Percentiles rank a stretch among this genome's conserved stretches.
Conservation (phyloP, 2,888 invertebrate genomes). For the Amphimallon solstitiale region DNA sequence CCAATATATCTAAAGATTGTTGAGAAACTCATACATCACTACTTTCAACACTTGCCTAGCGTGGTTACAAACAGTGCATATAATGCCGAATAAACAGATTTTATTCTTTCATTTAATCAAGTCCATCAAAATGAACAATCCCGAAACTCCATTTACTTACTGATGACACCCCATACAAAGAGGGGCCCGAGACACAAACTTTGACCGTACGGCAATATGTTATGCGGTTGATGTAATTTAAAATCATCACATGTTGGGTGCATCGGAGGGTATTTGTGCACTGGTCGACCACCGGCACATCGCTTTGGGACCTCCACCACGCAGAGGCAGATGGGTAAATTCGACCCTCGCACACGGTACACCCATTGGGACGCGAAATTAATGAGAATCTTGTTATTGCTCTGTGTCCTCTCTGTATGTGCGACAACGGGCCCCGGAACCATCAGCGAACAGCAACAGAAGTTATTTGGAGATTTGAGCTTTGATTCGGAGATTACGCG, state of each 20-base stretch:
- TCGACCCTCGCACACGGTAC: constrained; percentile 44
- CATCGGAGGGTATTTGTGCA: constrained; percentile 19
- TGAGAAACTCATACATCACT: no score
- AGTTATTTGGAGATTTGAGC: constrained; percentile 53
- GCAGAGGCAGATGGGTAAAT: constrained; percentile 49
- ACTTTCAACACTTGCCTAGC: no score
- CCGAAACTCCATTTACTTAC: constrained; percentile 21
- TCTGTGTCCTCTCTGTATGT: constrained; percentile 44
- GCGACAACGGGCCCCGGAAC: constrained; percentile 9
- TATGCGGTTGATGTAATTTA: constrained; percentile 57
- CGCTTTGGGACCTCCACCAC: constrained; percentile 47
- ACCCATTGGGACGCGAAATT: constrained; percentile 50
- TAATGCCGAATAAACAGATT: no score
- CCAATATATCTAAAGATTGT: no score
- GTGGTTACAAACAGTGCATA: no score
- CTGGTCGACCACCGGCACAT: constrained; percentile 32
- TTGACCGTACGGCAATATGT: constrained; percentile 48
- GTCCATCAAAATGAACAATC: constrained; percentile 25
- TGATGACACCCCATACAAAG: no score
- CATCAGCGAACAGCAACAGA: constrained; percentile 45
- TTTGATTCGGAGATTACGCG: constrained; percentile 54
- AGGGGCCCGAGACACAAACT: no score
- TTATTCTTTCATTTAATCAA: no score
- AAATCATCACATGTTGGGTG: constrained; percentile 56
- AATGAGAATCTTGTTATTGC: constrained; percentile 60